Percentiles rank a stretch among this genome's conserved stretches.
Evolutionary conservation across 2,888 invertebrate genomes (phyloP).

Genomic region (Tineola bisselliella): DNA sequence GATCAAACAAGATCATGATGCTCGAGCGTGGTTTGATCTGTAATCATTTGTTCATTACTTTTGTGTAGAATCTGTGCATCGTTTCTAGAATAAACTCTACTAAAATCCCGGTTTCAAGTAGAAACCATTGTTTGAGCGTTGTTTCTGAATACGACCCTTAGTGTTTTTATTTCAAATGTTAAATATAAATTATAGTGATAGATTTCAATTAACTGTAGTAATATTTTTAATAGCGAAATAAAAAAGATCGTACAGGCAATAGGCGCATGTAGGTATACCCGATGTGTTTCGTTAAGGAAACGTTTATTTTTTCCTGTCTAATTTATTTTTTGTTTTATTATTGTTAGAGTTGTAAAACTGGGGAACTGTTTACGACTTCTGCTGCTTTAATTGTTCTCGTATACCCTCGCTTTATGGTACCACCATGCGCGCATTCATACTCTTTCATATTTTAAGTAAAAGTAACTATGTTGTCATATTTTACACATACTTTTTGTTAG

Average conservation of each 20-base stretch:
- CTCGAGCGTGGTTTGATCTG: too few species aligned
- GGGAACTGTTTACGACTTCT: constrained; percentile 9
- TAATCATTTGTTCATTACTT: too few species aligned
- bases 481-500: not conserved
- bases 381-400: constrained; percentile 8
- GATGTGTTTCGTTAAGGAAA: not conserved
- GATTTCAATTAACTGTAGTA: too few species aligned
- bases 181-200: too few species aligned
- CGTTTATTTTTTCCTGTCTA: constrained; percentile 1
- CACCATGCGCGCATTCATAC: constrained; percentile 7
- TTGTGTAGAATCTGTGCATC: too few species aligned
- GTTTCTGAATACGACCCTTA: too few species aligned
- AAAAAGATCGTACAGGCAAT: not conserved
- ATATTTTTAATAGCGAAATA: too few species aligned
- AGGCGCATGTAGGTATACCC: not conserved
- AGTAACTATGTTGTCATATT: constrained; percentile 1
- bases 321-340: constrained; percentile 11
- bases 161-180: too few species aligned
- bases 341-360: constrained; percentile 1
- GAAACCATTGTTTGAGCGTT: too few species aligned
- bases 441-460: not conserved
- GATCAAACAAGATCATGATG: too few species aligned
- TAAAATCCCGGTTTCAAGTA: too few species aligned
- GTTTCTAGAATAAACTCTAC: too few species aligned
- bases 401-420: constrained; percentile 8